Conservation (phyloP, 2,888 invertebrate species). For the Ypsolopha scabrella region DNA sequence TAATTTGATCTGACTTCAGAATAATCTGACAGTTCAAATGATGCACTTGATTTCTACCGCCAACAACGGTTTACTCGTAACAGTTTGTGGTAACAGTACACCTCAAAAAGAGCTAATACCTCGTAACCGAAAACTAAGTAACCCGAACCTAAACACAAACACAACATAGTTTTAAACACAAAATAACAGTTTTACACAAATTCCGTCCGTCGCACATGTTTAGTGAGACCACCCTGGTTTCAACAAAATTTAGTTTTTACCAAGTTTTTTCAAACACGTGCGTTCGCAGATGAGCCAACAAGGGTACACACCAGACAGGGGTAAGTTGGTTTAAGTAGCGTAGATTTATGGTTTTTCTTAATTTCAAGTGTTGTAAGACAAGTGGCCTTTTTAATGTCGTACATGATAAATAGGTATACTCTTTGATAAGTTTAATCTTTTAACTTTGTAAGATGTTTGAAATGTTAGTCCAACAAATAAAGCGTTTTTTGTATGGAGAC, state of each 20-base stretch:
- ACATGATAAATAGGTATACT: constrained; percentile 29
- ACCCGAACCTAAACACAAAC: neutral
- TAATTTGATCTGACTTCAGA: too few relatives aligned
- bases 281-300: constrained; percentile 43
- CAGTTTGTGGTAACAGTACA: too few relatives aligned
- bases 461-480: too few relatives aligned
- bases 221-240: constrained; percentile 34
- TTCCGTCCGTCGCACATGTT: constrained; percentile 25
- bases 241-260: constrained; percentile 29
- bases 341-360: constrained; percentile 48
- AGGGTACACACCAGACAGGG: neutral
- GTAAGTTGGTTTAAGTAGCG: constrained; percentile 37
- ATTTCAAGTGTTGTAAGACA: constrained; percentile 50
- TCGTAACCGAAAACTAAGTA: too few relatives aligned
- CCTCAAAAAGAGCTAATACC: too few relatives aligned
- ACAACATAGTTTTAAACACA: neutral
- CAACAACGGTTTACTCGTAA: too few relatives aligned
- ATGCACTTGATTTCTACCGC: too few relatives aligned
- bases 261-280: constrained; percentile 40
- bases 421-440: too few relatives aligned
- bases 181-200: neutral
- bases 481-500: too few relatives aligned
- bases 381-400: constrained; percentile 27
- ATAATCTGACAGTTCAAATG: too few relatives aligned
- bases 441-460: too few relatives aligned